phyloP scores from a whole-genome alignment of 2,888 invertebrate species.

The Leucoptera coffeella region DNA sequence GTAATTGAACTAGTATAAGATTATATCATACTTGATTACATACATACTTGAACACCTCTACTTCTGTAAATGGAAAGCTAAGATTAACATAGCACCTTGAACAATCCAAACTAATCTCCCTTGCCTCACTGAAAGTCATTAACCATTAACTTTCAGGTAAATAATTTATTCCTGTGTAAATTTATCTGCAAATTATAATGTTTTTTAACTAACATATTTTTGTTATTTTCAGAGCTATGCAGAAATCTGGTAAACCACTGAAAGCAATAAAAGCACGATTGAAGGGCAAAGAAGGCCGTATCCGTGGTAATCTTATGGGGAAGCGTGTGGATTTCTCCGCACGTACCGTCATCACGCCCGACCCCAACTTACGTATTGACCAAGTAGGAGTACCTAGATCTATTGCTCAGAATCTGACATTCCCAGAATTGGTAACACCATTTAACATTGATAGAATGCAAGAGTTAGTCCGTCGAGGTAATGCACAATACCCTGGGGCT shows the following conservation, averaged over 20 bases:
- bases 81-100: too few species aligned
- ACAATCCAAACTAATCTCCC: too few species aligned
- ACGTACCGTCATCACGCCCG: constrained; percentile 96
- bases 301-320: constrained; percentile 99
- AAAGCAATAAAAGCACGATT: constrained; percentile 95
- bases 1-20: too few species aligned
- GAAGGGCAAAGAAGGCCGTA: constrained; percentile 98
- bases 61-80: too few species aligned
- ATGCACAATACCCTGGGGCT: constrained; percentile 98
- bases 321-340: constrained; percentile 99
- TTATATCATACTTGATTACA: too few species aligned
- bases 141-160: too few species aligned
- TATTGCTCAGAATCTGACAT: constrained; percentile 98
- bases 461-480: constrained; percentile 91
- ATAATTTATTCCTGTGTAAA: too few species aligned
- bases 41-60: too few species aligned
- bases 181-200: not conserved
- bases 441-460: constrained; percentile 96
- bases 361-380: constrained; percentile 90
- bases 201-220: constrained; percentile 1
- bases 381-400: constrained; percentile 97
- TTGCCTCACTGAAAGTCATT: too few species aligned
- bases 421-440: constrained; percentile 98
- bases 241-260: constrained; percentile 96
- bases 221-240: constrained; percentile 72